phyloP scores from a whole-genome alignment of 2,888 invertebrate genomes.

The Ennomos fuscantarius region DNA sequence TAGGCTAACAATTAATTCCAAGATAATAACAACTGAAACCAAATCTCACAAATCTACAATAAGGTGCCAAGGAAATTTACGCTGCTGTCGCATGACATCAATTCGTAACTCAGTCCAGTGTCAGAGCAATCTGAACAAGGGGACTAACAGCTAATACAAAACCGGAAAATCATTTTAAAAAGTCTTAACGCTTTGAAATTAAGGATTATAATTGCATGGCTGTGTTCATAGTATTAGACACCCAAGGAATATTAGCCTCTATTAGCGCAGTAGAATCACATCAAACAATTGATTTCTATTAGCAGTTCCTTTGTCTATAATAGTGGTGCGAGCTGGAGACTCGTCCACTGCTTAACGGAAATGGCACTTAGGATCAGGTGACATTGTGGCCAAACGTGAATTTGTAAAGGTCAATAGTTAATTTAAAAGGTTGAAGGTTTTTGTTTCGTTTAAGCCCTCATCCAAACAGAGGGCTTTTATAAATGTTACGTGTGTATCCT shows the following conservation, averaged over 20 bases:
- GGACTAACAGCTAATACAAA: slow-evolving; percentile 3
- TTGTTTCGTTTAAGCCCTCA: background rate
- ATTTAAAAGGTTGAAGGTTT: background rate
- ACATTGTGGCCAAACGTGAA: slow-evolving; percentile 11
- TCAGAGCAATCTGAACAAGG: slow-evolving; percentile 7
- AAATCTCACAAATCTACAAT: background rate
- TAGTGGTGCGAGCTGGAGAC: slow-evolving; percentile 12
- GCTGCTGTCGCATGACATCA: slow-evolving; percentile 3
- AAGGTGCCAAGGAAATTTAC: background rate
- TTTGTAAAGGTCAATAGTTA: slow-evolving; percentile 4
- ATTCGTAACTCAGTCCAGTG: slow-evolving; percentile 7
- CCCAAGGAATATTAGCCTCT: slow-evolving; percentile 17
- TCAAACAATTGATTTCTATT: slow-evolving; percentile 34
- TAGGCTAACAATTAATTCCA: too few relatives aligned
- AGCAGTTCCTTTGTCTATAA: slow-evolving; percentile 29
- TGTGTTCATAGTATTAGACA: background rate
- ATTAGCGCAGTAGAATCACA: slow-evolving; percentile 22
- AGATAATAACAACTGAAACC: too few relatives aligned
- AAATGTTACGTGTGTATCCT: too few relatives aligned
- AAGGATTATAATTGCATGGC: slow-evolving; percentile 10
- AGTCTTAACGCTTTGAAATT: background rate
- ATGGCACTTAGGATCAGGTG: slow-evolving; percentile 25
- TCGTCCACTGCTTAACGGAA: slow-evolving; percentile 15
- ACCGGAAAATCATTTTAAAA: background rate
- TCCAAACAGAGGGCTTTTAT: too few relatives aligned